phyloP scores from a whole-genome alignment of 1,140 invertebrate species.

The Procambarus clarkii region DNA sequence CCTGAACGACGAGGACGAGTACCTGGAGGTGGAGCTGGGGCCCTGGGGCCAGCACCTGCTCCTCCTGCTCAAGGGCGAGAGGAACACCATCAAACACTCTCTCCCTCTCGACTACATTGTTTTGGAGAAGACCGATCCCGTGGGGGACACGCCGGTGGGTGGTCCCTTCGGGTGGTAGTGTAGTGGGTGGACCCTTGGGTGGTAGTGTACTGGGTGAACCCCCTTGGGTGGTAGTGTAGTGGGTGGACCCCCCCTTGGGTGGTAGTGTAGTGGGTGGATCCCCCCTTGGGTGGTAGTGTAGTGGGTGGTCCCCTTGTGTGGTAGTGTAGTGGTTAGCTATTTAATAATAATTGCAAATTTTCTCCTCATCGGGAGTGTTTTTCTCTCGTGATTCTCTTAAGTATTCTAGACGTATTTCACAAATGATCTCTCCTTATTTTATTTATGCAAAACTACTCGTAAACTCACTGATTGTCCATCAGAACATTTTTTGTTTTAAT shows the following conservation, averaged over 20 bases:
- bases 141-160: conserved; percentile 8
- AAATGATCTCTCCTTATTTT: too few species aligned
- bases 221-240: neutral
- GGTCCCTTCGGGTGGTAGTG: neutral
- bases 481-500: too few species aligned
- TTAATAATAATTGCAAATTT: too few species aligned
- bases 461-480: too few species aligned
- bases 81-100: conserved; percentile 74
- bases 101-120: conserved; percentile 47
- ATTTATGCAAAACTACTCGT: too few species aligned
- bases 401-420: too few species aligned
- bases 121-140: neutral
- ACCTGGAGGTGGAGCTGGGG: conserved; percentile 78
- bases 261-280: neutral
- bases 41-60: conserved; percentile 76
- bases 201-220: neutral
- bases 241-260: neutral
- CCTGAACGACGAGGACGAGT: conserved; percentile 75
- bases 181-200: neutral
- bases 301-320: neutral
- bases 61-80: conserved; percentile 76
- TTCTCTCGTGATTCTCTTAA: too few species aligned
- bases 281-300: neutral
- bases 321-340: too few species aligned
- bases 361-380: too few species aligned